A percentile compares a stretch with the other conserved stretches of the same genome.
These are phyloP conservation scores for Centruroides sculpturatus DNA, from an alignment of 1,140 invertebrate genomes.

Conservation along the genomic window DNA sequence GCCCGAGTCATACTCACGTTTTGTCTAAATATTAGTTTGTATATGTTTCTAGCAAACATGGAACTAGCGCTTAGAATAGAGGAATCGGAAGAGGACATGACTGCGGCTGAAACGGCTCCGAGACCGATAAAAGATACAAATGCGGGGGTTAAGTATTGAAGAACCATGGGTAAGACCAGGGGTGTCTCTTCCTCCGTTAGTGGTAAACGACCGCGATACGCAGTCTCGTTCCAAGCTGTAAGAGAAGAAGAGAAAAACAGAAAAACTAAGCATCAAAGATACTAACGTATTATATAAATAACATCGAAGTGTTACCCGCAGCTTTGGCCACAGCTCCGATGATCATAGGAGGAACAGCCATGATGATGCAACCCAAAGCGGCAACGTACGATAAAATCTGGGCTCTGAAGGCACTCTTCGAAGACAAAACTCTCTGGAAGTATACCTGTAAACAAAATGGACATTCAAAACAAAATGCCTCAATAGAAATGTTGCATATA, in stretches of 20 bases:
- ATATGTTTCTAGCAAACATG: conserved; percentile 97
- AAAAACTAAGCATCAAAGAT: too few species aligned
- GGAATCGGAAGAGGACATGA: conserved; percentile 97
- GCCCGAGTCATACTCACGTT: conserved; percentile 39
- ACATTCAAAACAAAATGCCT: too few species aligned
- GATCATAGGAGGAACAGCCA: conserved; percentile 90
- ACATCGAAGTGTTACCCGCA: conserved; percentile 49
- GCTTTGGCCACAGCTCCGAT: conserved; percentile 92
- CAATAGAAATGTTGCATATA: too few species aligned
- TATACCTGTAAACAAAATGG: conserved; percentile 57
- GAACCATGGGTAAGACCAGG: conserved; percentile 89
- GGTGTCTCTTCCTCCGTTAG: conserved; percentile 61
- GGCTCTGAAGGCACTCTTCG: conserved; percentile 79
- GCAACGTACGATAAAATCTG: conserved; percentile 94
- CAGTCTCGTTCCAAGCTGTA: conserved; percentile 84
- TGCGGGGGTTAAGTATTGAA: conserved; percentile 83
- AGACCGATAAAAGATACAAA: conserved; percentile 92
- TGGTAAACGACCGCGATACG: conserved; percentile 47
- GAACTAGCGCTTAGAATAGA: conserved; percentile 91
- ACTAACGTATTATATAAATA: neutral
- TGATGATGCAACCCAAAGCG: conserved; percentile 82
- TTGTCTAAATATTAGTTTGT: conserved; percentile 89
- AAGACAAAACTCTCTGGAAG: conserved; percentile 92
- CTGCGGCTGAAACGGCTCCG: conserved; percentile 93
- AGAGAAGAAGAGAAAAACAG: too few species aligned